Conservation (phyloP, 2,113 vertebrate genomes). For the Sander lucioperca region DNA sequence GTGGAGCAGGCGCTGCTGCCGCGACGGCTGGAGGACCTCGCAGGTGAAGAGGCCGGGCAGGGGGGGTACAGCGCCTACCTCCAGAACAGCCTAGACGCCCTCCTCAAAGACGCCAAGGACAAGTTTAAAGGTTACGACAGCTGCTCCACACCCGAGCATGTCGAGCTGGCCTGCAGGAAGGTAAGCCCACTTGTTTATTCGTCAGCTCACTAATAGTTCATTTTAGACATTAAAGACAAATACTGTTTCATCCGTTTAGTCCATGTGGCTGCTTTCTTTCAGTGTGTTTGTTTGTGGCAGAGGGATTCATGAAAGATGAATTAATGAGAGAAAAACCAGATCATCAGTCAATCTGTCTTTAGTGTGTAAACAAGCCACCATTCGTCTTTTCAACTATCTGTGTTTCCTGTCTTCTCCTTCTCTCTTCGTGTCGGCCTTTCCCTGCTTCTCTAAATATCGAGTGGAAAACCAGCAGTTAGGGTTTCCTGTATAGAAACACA, state of each 20-base stretch:
- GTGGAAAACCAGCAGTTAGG: constrained; percentile 72
- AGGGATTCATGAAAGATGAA: neutral
- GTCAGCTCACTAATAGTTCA: neutral
- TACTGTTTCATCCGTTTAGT: neutral
- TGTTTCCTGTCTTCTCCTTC: constrained; percentile 53
- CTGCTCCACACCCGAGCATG: constrained; percentile 89
- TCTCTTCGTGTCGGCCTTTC: constrained; percentile 29
- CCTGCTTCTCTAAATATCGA: constrained; percentile 50
- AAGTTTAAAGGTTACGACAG: constrained; percentile 95
- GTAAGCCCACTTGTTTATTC: constrained; percentile 72
- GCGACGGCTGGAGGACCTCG: constrained; percentile 88
- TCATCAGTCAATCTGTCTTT: constrained; percentile 24
- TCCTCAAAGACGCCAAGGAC: constrained; percentile 96
- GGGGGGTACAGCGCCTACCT: constrained; percentile 84
- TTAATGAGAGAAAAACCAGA: neutral
- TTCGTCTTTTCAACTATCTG: constrained; percentile 20
- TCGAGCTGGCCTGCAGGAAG: constrained; percentile 95
- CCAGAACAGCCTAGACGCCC: constrained; percentile 88
- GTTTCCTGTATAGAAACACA: constrained; percentile 73
- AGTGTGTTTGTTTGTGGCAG: neutral
- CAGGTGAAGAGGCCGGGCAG: constrained; percentile 82
- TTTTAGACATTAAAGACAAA: neutral
- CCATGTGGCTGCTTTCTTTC: neutral
- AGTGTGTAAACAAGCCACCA: constrained; percentile 38
- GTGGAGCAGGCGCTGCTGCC: constrained; percentile 90